Evolutionary conservation across 2,113 vertebrate genomes (phyloP).

Genomic region (Psammodynastes pulverulentus): DNA sequence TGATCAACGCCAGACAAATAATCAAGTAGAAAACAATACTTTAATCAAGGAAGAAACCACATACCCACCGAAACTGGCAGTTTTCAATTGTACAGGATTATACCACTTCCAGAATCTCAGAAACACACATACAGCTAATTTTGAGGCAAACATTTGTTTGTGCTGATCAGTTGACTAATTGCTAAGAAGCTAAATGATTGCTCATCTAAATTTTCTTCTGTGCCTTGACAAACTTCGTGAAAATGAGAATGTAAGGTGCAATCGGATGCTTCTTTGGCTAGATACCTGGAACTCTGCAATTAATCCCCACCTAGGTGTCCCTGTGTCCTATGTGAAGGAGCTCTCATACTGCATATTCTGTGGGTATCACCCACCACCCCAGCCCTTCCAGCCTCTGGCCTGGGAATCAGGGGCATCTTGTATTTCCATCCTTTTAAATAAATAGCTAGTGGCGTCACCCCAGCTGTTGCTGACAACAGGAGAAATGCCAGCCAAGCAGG

Average conservation of each 20-base stretch:
- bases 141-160: background rate
- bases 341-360: background rate
- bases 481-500: conserved; percentile 25
- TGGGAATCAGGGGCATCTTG: conserved; percentile 19
- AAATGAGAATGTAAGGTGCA: background rate
- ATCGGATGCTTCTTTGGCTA: too few relatives aligned
- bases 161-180: background rate
- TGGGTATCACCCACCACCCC: background rate
- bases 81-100: background rate
- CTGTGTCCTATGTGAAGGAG: background rate
- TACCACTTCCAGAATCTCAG: background rate
- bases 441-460: conserved; percentile 31
- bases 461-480: conserved; percentile 36
- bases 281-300: background rate
- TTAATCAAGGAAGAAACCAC: background rate
- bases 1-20: background rate
- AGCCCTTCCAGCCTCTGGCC: background rate
- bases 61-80: background rate
- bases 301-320: background rate
- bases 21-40: background rate
- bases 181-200: background rate
- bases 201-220: background rate
- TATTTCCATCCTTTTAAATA: conserved; percentile 29
- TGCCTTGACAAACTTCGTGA: background rate
- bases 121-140: background rate